Percentiles rank a stretch among this genome's conserved stretches.
phyloP scores from a whole-genome alignment of 2,888 invertebrate species.

The Xestobium rufovillosum region DNA sequence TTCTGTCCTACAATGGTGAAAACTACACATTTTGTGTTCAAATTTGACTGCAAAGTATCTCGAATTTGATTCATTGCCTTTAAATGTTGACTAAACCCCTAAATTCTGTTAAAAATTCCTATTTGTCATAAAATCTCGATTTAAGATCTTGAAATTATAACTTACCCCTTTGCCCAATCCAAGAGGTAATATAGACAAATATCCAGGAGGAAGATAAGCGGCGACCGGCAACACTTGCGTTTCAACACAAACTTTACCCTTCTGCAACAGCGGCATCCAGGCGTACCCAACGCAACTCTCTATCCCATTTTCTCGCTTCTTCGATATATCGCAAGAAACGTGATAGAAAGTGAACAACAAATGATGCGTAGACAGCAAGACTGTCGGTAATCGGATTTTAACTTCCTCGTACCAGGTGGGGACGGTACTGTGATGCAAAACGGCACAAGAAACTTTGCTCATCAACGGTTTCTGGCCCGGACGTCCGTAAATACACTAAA shows the following conservation, averaged over 20 bases:
- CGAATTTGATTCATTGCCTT: too few relatives aligned
- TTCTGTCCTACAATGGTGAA: too few relatives aligned
- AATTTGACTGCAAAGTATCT: too few relatives aligned
- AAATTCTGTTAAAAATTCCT: too few relatives aligned
- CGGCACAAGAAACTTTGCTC: constrained; percentile 64
- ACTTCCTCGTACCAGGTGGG: constrained; percentile 93
- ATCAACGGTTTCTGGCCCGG: constrained; percentile 59
- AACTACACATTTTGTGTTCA: too few relatives aligned
- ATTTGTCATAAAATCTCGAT: too few relatives aligned
- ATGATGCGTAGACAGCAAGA: constrained; percentile 80
- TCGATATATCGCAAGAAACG: constrained; percentile 82
- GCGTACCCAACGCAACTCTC: constrained; percentile 89
- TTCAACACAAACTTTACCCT: constrained; percentile 78
- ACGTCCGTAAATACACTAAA: constrained; percentile 66
- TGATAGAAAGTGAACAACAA: constrained; percentile 93
- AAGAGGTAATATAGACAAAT: constrained; percentile 81
- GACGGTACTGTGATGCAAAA: constrained; percentile 81
- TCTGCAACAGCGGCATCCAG: constrained; percentile 82
- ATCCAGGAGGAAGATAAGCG: constrained; percentile 79
- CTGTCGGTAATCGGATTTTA: constrained; percentile 82
- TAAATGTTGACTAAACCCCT: too few relatives aligned
- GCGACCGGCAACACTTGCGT: constrained; percentile 80
- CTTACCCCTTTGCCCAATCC: constrained; percentile 87
- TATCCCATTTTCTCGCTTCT: constrained; percentile 65
- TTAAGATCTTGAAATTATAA: too few relatives aligned